Conservation (phyloP, 2,888 invertebrate species). For the Oeneis ivallda region DNA sequence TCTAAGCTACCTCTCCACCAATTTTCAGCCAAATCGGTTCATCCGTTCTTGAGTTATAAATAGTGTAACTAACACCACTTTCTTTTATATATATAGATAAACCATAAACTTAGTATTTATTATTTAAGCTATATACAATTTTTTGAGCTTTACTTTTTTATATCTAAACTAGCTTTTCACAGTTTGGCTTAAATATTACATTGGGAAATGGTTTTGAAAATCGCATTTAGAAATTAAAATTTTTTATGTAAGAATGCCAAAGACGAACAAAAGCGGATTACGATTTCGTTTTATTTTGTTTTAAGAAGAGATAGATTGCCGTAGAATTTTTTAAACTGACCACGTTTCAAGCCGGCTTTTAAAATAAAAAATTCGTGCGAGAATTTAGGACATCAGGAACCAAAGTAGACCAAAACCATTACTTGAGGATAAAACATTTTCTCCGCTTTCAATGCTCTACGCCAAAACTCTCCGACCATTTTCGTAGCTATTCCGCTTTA, state of each 20-base stretch:
- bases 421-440: slow-evolving; percentile 22
- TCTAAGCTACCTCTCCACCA: too few species aligned
- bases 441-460: slow-evolving; percentile 18
- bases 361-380: background rate
- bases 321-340: too few species aligned
- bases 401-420: slow-evolving; percentile 14
- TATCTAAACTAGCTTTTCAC: too few species aligned
- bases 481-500: slow-evolving; percentile 56
- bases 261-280: background rate
- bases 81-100: too few species aligned
- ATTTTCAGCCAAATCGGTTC: too few species aligned
- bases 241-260: background rate
- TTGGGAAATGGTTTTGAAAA: background rate
- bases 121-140: background rate
- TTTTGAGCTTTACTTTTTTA: too few species aligned
- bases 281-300: background rate
- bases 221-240: background rate
- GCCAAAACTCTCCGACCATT: slow-evolving; percentile 49
- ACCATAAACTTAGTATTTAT: too few species aligned
- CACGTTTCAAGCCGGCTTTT: background rate
- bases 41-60: too few species aligned
- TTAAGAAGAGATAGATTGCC: background rate
- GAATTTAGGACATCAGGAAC: slow-evolving; percentile 11
- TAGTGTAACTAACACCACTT: too few species aligned
- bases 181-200: too few species aligned